Evolutionary conservation across 2,888 invertebrate genomes (phyloP), one percentile per base, ranked within the genome.

Genomic region (Epicampocera succincta): DNA sequence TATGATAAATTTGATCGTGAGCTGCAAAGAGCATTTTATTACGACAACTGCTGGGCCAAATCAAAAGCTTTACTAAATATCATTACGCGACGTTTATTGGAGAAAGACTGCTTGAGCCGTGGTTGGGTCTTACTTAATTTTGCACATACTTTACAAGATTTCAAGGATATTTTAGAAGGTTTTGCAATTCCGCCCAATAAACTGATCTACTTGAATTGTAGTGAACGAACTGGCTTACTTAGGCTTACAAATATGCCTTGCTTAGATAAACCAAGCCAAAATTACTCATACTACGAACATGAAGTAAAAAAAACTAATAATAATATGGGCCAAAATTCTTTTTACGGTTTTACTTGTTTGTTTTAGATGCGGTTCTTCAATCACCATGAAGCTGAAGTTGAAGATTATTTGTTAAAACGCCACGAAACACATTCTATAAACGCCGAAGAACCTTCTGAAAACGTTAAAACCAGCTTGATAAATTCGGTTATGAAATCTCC

Each of bases 51-150:
- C 0, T 81, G 80, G n/a, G 84, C 85, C 1, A 86, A 87, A 5
- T 86, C 88, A 0, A 60, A 83, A 40, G 86, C 88, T 0, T 77
- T 90, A 15, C 84, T 86, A 0, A 85, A 88, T 15, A 82, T 89
- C 0, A 82, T 91, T 40, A 84, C 87, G 21, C 81, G 86, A n/a
- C 86, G 91, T 44, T 65, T 90, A 29, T 84, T 90, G 12, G 81
- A 87, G 80, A 88, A 90, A 3, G 93, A 94, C 83, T 93, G 93
- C 81, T 83, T 93, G 13, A 87, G 87, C 15, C 90, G 89, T n/a
- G 94, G 94, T 5, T 94, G 93, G 93, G 91, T 94, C 12, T 84
- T 94, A 54, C 92, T 93, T 13, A 93, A 92, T 17, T 94, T 92
- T 87, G 93, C 93, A 0, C 92, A 91, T 61, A 92, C 92, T 13